Evolutionary conservation across 1,140 invertebrate species (phyloP).

Genomic region (Drosophila bocqueti): DNA sequence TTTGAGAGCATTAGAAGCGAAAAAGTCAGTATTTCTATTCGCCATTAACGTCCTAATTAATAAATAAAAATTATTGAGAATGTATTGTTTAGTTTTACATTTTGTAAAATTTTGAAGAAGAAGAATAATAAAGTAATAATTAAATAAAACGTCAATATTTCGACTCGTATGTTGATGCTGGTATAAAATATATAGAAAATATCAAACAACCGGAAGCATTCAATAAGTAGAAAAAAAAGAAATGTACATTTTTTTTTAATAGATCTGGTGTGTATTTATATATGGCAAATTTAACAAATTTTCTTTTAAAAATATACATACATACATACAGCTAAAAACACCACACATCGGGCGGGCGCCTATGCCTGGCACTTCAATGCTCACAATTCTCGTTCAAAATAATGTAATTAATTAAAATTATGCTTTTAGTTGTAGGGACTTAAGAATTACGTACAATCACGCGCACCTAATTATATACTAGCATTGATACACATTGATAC

Average conservation of each 20-base stretch:
- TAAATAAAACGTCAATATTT: no score
- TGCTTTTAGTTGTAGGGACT: slow-evolving; percentile 49
- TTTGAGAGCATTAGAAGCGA: no score
- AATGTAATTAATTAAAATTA: slow-evolving; percentile 66
- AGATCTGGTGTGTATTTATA: slow-evolving; percentile 61
- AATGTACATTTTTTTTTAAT: slow-evolving; percentile 7
- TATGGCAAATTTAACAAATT: slow-evolving; percentile 83
- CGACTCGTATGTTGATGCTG: no score
- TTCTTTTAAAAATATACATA: slow-evolving; percentile 75
- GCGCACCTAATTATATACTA: slow-evolving; percentile 73
- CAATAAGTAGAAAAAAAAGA: not conserved
- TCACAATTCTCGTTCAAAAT: slow-evolving; percentile 46
- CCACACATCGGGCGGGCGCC: slow-evolving; percentile 23
- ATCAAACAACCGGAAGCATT: not conserved
- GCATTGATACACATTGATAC: slow-evolving; percentile 65
- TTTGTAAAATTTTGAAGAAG: no score
- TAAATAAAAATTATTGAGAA: no score
- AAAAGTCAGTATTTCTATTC: no score
- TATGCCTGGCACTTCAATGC: slow-evolving; percentile 27
- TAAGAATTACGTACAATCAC: slow-evolving; percentile 76
- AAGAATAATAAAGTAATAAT: no score
- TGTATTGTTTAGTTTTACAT: no score
- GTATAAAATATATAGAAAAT: no score
- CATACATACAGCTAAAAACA: slow-evolving; percentile 74
- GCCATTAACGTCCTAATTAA: no score